These are phyloP conservation scores for Heliconius nattereri DNA, from an alignment of 1,140 invertebrate species.

Conservation along the genomic window DNA sequence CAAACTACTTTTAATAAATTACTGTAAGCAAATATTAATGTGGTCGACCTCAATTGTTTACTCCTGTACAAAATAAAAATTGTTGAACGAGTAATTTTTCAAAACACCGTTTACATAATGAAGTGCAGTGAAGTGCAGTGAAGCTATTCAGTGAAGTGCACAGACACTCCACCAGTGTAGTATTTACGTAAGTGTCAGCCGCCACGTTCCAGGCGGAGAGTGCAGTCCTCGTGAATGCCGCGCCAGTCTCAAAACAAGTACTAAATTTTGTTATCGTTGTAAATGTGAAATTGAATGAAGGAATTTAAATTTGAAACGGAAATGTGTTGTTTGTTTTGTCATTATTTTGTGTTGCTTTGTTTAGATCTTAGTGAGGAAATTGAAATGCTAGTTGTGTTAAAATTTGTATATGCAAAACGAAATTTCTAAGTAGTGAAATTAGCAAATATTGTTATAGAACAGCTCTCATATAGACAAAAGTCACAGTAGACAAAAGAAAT, in stretches of 20 bases:
- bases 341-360: background rate
- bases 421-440: too few relatives aligned
- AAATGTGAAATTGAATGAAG: background rate
- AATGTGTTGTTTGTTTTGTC: background rate
- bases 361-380: background rate
- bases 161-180: background rate
- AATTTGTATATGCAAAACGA: background rate
- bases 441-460: too few relatives aligned
- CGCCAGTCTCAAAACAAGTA: background rate
- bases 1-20: background rate
- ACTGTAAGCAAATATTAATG: conserved; percentile 9
- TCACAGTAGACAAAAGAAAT: too few relatives aligned
- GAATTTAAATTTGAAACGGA: conserved; percentile 4
- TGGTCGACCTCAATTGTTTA: conserved; percentile 3
- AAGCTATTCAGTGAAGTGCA: background rate
- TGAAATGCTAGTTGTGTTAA: background rate
- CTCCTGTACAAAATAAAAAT: conserved; percentile 1
- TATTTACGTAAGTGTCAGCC: background rate
- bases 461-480: too few relatives aligned
- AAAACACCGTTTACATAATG: conserved; percentile 7
- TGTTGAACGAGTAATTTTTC: background rate
- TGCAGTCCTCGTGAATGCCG: background rate
- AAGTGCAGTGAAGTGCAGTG: background rate
- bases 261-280: conserved; percentile 9
- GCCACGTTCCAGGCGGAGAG: background rate